Evolutionary conservation across 2,888 invertebrate genomes (phyloP).

Genomic region (Sminthurinus aureus): DNA sequence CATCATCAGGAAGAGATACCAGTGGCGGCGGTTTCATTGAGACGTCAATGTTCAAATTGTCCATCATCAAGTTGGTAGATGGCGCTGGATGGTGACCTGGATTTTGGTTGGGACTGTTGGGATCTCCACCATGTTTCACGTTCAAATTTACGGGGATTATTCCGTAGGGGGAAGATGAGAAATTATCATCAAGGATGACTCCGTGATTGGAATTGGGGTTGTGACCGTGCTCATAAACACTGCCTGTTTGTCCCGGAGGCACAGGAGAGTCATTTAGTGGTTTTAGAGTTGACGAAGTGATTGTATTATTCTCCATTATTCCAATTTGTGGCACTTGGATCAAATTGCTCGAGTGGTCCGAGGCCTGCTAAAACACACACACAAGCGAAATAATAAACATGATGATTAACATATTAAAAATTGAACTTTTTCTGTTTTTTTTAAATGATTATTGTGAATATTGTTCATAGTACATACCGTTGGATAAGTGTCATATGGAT

Average conservation of each 20-base stretch:
- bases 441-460: not conserved
- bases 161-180: not conserved
- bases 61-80: not conserved
- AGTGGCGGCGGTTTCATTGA: constrained; percentile 20
- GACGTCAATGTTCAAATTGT: constrained; percentile 5
- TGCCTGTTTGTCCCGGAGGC: too few species aligned
- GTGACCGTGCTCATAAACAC: too few species aligned
- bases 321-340: not conserved
- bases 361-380: not conserved
- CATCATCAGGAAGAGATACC: constrained; percentile 1
- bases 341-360: not conserved
- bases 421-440: not conserved
- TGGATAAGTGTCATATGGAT: constrained; percentile 35
- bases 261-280: not conserved
- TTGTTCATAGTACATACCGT: constrained; percentile 14
- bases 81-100: too few species aligned
- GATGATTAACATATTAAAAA: not conserved
- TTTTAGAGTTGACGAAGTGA: not conserved
- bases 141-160: too few species aligned
- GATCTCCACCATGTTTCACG: not conserved
- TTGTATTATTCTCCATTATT: not conserved
- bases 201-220: not conserved
- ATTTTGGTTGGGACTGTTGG: not conserved
- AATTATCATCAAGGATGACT: constrained; percentile 5
- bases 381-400: not conserved